Base-by-base conservation (phyloP, 2,113 vertebrate genomes). In the Anas platyrhynchos region DNA sequence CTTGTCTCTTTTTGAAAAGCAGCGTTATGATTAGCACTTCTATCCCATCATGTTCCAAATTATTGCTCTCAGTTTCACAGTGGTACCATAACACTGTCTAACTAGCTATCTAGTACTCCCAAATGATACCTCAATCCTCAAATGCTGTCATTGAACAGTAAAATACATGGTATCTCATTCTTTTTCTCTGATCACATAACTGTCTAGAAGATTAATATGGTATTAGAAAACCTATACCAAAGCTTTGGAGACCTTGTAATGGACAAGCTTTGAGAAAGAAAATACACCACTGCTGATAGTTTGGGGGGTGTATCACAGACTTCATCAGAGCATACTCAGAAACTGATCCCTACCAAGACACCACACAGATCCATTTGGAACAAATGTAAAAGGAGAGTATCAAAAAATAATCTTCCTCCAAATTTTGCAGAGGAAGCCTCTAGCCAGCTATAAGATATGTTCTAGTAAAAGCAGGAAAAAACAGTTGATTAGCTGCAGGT, bases 271-370 rank as follows among this genome's bases (percentile, higher is more conserved):
- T 7, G 69, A 83, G 21, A 25, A 48, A 69, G 29, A 65, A 55
- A 77, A 44, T 7, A 25, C 7, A 18, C 20, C 61, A 13, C 31
- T 83, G 25, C 26, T 44, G 7, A 6, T 32, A 56, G 46, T 21
- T n/a, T 2, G 0, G 6, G 4, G 6, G 10, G 4, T 38, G 13
- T 38, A 31, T 41, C 27, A 17, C 2, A 63, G 43, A 9, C 16
- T 72, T 65, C 48, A 55, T 41, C 38, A 74, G 32, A 77, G 13
- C 32, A 46, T 16, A 7, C 31, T 71, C 44, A 36, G 48, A 81
- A 87, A 63, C 8, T 34, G 32, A 63, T 7, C 22, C n/a, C 48
- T 14, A 69, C 14, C 7, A 71, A 75, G 62, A 36, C 18, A 61
- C 3, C 21, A 41, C 25, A 77, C 44, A 38, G 9, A 36, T 25